Percentiles rank a stretch among this genome's conserved stretches.
phyloP scores from a whole-genome alignment of 2,888 invertebrate genomes.

The Epirrhoe tristata region DNA sequence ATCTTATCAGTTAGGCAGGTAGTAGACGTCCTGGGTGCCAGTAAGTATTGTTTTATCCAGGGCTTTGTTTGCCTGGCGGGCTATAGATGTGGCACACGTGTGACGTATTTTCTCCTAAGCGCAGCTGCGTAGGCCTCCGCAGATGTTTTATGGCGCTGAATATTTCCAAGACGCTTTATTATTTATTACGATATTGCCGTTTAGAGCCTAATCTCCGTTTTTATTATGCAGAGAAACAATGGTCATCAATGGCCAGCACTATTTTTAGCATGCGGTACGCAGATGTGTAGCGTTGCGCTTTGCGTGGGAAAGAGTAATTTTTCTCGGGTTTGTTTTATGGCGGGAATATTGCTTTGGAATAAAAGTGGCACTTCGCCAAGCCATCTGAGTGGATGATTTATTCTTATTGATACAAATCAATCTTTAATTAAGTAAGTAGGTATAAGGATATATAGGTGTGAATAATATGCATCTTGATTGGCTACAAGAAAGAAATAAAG shows the following conservation, averaged over 20 bases:
- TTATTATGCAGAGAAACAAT: conserved; percentile 82
- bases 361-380: conserved; percentile 28
- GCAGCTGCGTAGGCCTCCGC: conserved; percentile 80
- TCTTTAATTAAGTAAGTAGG: not conserved
- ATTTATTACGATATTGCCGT: conserved; percentile 83
- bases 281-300: conserved; percentile 60
- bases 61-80: conserved; percentile 36
- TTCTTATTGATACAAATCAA: conserved; percentile 7
- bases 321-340: conserved; percentile 47
- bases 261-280: conserved; percentile 79
- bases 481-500: no score
- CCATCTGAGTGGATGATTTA: conserved; percentile 16
- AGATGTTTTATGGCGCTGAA: conserved; percentile 84
- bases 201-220: conserved; percentile 82
- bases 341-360: conserved; percentile 32
- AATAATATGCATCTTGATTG: no score
- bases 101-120: conserved; percentile 80
- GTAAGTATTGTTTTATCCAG: conserved; percentile 17
- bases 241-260: conserved; percentile 73
- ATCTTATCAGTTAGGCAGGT: conserved; percentile 67
- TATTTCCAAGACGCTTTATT: conserved; percentile 82
- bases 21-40: conserved; percentile 40
- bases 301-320: conserved; percentile 72
- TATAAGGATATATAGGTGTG: no score
- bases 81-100: conserved; percentile 76